A percentile compares a stretch with the other conserved stretches of the same genome.
phyloP scores from a whole-genome alignment of 2,113 vertebrate species.

The Oryzias curvinotus region DNA sequence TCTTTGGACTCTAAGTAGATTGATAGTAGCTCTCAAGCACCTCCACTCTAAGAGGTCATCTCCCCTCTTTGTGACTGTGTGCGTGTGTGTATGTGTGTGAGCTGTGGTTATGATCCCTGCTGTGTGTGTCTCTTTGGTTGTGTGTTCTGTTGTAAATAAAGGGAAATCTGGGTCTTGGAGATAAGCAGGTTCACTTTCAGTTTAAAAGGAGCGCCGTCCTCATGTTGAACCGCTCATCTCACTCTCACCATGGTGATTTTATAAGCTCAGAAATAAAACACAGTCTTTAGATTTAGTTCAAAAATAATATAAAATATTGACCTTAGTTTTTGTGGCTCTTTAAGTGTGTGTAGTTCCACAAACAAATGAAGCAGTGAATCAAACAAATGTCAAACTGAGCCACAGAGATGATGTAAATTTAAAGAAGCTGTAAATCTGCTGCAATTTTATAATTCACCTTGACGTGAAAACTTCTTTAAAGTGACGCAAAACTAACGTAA shows the following conservation, averaged over 20 bases:
- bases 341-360: too few relatives aligned
- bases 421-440: too few relatives aligned
- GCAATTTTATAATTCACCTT: too few relatives aligned
- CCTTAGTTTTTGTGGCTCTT: too few relatives aligned
- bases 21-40: conserved; percentile 33
- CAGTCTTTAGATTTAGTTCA: conserved; percentile 11
- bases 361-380: too few relatives aligned
- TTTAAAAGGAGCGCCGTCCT: conserved; percentile 37
- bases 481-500: too few relatives aligned
- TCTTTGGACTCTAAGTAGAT: conserved; percentile 46
- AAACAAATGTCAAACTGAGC: too few relatives aligned
- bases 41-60: conserved; percentile 36
- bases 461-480: too few relatives aligned
- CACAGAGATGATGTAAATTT: too few relatives aligned
- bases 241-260: conserved; percentile 4
- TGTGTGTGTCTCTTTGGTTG: conserved; percentile 29
- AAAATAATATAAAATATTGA: neutral
- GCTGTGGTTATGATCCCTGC: conserved; percentile 1
- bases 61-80: conserved; percentile 2
- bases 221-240: conserved; percentile 28
- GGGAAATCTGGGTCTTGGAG: conserved; percentile 55
- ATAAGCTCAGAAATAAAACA: conserved; percentile 28
- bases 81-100: conserved; percentile 5
- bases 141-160: conserved; percentile 36
- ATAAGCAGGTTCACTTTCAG: conserved; percentile 53